A percentile compares a stretch with the other conserved stretches of the same genome.
These are phyloP conservation scores for Hippoglossus stenolepis DNA, from an alignment of 2,113 vertebrate species.

Conservation along the genomic window DNA sequence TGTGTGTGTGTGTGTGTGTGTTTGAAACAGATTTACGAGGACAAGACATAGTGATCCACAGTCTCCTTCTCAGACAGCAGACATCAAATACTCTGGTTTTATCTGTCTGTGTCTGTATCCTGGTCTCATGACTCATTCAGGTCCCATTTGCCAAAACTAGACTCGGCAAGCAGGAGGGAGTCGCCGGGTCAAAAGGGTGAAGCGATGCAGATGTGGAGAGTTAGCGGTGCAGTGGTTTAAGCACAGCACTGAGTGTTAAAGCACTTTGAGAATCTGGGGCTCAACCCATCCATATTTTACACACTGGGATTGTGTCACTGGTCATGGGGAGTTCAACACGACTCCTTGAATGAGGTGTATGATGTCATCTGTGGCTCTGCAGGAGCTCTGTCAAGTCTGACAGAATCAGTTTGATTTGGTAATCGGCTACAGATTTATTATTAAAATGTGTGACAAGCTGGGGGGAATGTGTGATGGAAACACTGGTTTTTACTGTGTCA, in stretches of 20 bases:
- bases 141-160: not conserved
- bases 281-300: not conserved
- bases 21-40: constrained; percentile 49
- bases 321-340: not conserved
- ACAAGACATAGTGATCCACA: constrained; percentile 37
- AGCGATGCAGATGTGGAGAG: not conserved
- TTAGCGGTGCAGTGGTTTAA: not conserved
- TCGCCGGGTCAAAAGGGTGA: not conserved
- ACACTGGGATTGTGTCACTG: not conserved
- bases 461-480: not conserved
- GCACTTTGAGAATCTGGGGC: not conserved
- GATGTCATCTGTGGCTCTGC: not conserved
- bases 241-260: not conserved
- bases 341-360: not conserved
- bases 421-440: not conserved
- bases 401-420: not conserved
- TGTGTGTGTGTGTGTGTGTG: constrained; percentile 19
- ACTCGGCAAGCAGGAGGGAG: not conserved
- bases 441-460: no score
- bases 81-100: not conserved
- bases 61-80: constrained; percentile 34
- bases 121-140: constrained; percentile 8
- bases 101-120: not conserved
- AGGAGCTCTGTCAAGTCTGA: not conserved
- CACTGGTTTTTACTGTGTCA: not conserved